Evolutionary conservation across 2,797 vertebrate genomes (phyloP), one percentile per base, ranked within the genome.

Genomic region (Micromesistius poutassou): DNA sequence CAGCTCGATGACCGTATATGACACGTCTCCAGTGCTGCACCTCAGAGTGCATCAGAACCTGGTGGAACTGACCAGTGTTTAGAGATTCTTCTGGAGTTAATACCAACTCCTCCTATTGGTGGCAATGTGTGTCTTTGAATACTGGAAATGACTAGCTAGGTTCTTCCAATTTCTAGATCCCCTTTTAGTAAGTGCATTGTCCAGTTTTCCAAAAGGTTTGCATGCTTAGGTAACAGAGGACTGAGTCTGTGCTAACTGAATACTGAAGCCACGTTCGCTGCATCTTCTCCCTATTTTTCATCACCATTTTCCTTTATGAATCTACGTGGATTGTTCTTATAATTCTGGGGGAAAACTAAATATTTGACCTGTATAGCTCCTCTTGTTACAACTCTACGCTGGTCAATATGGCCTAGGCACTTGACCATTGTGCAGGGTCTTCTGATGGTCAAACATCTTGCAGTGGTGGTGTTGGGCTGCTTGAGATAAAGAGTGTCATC

Each of bases 31-130:
- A 76, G 25, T 66, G 74, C 33, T 79, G 25, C 6, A 40, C 6
- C 71, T 79, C 50, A 38, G 68, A 35, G 5, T 76, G 28, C 74
- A 62, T 73, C 12, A 76, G 66, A 68, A 73, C 46, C 30, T 30
- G 19, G 12, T 76, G 42, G 2, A 68, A 68, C 35, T 68, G 74
- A 35, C 46, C 35, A 16, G 66, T 73, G 25, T 71, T 78, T 81
- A 38, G 6, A 82, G 72, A 38, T 40, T 74, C 2, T 0, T 78
- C 25, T 81, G 6, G 30, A 76, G 77, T 31, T 78, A 38, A 38
- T 82, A 30, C 62, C 74, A 62, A 62, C 31, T 73, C 0, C 3
- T 78, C 74, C 71, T 80, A 40, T 22, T 14, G 22, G n/a, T 72
- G 33, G 33, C 33, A 16, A 9, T 30, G 5, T 66, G 74, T 66